Conservation (phyloP, 2,797 vertebrate genomes). For the Fratercula arctica region DNA sequence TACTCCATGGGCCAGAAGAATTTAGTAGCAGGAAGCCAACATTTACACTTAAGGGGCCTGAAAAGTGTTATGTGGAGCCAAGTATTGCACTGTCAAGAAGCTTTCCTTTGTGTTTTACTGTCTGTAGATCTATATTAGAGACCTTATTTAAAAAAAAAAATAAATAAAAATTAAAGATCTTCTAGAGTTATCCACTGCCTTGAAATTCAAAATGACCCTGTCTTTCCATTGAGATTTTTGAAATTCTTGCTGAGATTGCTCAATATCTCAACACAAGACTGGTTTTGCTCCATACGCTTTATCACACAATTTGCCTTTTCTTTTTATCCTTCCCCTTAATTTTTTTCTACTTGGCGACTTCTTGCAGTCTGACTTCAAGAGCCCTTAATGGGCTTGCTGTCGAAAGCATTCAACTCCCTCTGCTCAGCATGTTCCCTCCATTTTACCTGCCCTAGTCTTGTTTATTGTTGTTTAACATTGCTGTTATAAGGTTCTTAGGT, state of each 20-base stretch:
- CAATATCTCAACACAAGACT: not conserved
- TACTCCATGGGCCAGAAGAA: not conserved
- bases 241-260: not conserved
- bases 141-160: not conserved
- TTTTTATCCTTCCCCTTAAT: not conserved
- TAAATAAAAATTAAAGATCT: not conserved
- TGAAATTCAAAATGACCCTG: not conserved
- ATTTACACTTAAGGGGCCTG: not conserved
- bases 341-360: not conserved
- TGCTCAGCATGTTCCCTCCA: not conserved
- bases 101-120: not conserved
- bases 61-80: not conserved
- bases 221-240: not conserved
- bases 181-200: not conserved
- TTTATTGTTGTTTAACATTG: slow-evolving; percentile 49
- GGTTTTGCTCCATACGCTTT: not conserved
- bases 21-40: not conserved
- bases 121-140: not conserved
- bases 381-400: not conserved
- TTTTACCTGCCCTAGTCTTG: slow-evolving; percentile 29
- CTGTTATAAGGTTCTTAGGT: slow-evolving; percentile 14
- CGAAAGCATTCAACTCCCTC: not conserved
- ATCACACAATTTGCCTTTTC: not conserved
- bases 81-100: not conserved
- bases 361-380: slow-evolving; percentile 12